Evolutionary conservation across 1,140 invertebrate genomes (phyloP).

Genomic region (Drosophila littoralis): DNA sequence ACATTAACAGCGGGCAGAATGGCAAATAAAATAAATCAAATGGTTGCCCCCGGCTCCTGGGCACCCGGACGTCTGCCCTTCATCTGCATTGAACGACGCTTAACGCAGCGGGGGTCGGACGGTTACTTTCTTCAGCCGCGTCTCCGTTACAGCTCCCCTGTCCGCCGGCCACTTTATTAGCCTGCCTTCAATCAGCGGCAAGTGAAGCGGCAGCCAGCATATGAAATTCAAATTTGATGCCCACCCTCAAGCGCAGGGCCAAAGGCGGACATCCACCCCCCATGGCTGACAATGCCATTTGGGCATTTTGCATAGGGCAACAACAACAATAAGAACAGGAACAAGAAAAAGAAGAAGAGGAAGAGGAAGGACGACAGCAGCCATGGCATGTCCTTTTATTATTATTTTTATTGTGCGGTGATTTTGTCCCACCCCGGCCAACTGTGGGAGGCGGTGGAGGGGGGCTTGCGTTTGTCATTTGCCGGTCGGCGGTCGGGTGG

Average conservation of each 20-base stretch:
- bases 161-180: slow-evolving; percentile 66
- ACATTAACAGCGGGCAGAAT: slow-evolving; percentile 76
- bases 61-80: background rate
- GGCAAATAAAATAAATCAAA: slow-evolving; percentile 81
- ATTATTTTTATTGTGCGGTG: slow-evolving; percentile 84
- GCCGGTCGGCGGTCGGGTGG: slow-evolving; percentile 44
- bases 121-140: slow-evolving; percentile 22
- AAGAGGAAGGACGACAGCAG: background rate
- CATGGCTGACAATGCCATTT: slow-evolving; percentile 52
- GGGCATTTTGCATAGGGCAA: slow-evolving; percentile 53
- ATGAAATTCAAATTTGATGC: slow-evolving; percentile 82
- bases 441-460: background rate
- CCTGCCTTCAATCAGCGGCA: slow-evolving; percentile 70
- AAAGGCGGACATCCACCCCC: slow-evolving; percentile 42
- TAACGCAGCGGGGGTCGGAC: slow-evolving; percentile 60
- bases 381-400: slow-evolving; percentile 77
- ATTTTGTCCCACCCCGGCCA: slow-evolving; percentile 61
- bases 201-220: slow-evolving; percentile 62
- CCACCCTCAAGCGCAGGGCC: slow-evolving; percentile 10
- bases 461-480: slow-evolving; percentile 37
- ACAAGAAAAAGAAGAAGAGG: background rate
- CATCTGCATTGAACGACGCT: slow-evolving; percentile 52
- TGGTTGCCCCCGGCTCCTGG: slow-evolving; percentile 46
- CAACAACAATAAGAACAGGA: slow-evolving; percentile 12
- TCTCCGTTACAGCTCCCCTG: background rate